Percentiles rank a stretch among this genome's conserved stretches.
These are phyloP conservation scores for Plestiodon gilberti DNA, from an alignment of 2,113 vertebrate genomes.

Conservation along the genomic window DNA sequence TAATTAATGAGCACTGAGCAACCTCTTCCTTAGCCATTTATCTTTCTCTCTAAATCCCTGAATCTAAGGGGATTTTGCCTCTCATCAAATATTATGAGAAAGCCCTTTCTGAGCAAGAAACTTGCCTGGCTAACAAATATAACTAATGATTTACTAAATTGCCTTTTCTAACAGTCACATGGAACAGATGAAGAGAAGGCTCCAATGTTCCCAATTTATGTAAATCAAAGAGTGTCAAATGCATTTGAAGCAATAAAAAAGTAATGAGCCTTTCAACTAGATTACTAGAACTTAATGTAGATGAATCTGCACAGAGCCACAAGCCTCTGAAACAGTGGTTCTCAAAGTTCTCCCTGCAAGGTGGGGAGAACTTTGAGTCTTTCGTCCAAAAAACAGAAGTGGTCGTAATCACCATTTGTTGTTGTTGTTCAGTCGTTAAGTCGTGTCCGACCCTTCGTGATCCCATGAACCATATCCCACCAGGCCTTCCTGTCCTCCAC, in stretches of 20 bases:
- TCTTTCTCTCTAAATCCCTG: neutral
- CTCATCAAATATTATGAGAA: neutral
- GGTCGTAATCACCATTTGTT: too few relatives aligned
- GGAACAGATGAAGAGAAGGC: constrained; percentile 25
- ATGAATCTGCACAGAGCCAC: constrained; percentile 43
- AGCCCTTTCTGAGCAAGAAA: neutral
- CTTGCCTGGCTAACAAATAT: neutral
- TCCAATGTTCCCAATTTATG: neutral
- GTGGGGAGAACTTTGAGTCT: too few relatives aligned
- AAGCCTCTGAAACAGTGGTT: constrained; percentile 7
- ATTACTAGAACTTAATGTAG: constrained; percentile 47
- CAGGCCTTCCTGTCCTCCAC: too few relatives aligned
- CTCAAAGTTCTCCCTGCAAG: too few relatives aligned
- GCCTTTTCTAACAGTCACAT: constrained; percentile 5
- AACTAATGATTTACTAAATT: constrained; percentile 35
- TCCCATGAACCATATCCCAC: too few relatives aligned
- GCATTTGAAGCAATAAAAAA: constrained; percentile 33
- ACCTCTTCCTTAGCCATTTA: neutral
- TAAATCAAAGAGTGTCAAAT: constrained; percentile 39
- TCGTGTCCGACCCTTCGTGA: too few relatives aligned
- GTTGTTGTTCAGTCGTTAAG: too few relatives aligned
- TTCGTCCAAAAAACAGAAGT: too few relatives aligned
- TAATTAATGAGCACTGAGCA: neutral
- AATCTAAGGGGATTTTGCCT: constrained; percentile 6
- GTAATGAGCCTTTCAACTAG: constrained; percentile 42